Evolutionary conservation across 2,113 vertebrate genomes (phyloP), one percentile per base, ranked within the genome.

Genomic region (Myotis brandtii): DNA sequence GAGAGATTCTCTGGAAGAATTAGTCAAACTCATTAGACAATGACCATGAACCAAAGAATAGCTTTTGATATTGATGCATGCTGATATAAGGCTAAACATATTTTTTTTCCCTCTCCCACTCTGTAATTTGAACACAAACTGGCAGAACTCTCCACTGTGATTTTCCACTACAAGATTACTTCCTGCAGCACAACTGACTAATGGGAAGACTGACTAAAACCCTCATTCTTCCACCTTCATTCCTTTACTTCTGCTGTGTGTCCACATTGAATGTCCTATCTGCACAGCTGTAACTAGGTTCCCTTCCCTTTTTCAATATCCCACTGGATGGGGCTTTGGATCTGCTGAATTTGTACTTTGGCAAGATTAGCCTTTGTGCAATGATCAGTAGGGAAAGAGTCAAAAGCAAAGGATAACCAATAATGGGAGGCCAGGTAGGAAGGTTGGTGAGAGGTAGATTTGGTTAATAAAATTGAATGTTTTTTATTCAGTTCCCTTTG

Each of bases 1-100:
- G 43, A 56, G 2, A 18, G 32, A 50, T 96, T 90, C 77, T 87
- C 86, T 72, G 18, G 43, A 37, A 92, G 59, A 89, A 86, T 85
- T 89, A 92, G 40, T 46, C 30, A 67, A 69, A 87, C 72, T 89
- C 50, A 66, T 83, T 79, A 69, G 23, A 62, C 81, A 76, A 85
- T 43, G 62, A 91, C 9, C 9, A 6, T 3, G 25, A 77, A 7
- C 13, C 50, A 80, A 27, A 79, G 77, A 86, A 27, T 90, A 34
- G 52, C 72, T 69, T 94, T 32, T 82, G 82, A 91, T 77, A 67
- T n/a, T 50, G 20, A 54, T 2, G 43, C 40, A 37, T 0, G 20
- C 2, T n/a, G 37, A 54, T 66, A 4, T 6, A 70, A 62, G 2
- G 5, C 43, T 76, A 5, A 56, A 34, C 30, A 11, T 34, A 27